Percentiles rank a stretch among this genome's conserved stretches.
phyloP scores from a whole-genome alignment of 2,113 vertebrate species.

The Tamias sibiricus region DNA sequence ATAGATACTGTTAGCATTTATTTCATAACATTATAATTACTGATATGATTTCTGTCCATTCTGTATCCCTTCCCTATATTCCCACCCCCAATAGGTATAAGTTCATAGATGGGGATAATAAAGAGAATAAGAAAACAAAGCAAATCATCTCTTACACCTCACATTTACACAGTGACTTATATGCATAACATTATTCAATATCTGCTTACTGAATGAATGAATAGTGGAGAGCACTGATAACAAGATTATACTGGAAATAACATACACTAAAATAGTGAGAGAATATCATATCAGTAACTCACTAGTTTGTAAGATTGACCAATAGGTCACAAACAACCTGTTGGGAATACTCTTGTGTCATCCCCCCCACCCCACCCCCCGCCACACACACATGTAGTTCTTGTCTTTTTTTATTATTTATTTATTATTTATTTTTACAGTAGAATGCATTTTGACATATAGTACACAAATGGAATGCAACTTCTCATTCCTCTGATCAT shows the following conservation, averaged over 20 bases:
- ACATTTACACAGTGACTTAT: neutral
- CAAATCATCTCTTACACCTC: neutral
- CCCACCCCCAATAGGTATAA: neutral
- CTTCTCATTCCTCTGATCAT: too few species aligned
- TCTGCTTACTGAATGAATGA: neutral
- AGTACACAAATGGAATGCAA: too few species aligned
- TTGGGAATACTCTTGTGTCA: too few species aligned
- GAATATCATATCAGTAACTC: neutral
- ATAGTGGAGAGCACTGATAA: neutral
- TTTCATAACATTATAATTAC: neutral
- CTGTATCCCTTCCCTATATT: neutral
- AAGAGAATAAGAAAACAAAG: neutral
- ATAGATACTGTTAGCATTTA: neutral
- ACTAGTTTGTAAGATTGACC: too few species aligned
- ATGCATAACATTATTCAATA: neutral
- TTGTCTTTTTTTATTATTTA: too few species aligned
- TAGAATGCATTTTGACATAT: too few species aligned
- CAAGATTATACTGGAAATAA: neutral
- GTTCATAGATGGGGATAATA: neutral
- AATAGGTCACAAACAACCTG: too few species aligned
- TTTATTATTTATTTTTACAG: too few species aligned
- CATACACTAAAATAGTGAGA: neutral
- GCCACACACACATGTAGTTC: too few species aligned
- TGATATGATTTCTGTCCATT: neutral
- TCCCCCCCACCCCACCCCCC: too few species aligned